Evolutionary conservation across 2,888 invertebrate species (phyloP), one percentile per base, ranked within the genome.

Genomic region (Lepidochrysops patricia): DNA sequence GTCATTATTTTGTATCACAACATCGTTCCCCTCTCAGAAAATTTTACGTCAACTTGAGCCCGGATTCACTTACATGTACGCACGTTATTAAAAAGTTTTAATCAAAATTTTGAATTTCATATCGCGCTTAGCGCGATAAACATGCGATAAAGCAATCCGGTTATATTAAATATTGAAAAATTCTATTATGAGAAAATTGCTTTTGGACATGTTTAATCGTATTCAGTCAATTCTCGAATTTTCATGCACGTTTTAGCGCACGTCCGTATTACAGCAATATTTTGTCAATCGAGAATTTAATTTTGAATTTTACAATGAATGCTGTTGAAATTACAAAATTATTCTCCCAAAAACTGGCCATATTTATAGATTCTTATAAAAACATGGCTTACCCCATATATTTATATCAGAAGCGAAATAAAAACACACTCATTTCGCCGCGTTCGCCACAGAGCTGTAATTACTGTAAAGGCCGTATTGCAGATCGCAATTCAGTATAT

Each of bases 1-100:
- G 75, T 74, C 78, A 79, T 80, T 80, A 82, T 79, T 76, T 70
- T 74, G 77, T 74, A 76, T 74, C 61, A 65, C 61, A 60, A 60
- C 62, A 60, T 64, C 63, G 63, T 61, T 66, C 62, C 58, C 56
- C 58, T 57, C 62, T 61, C 57, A 59, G 49, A 50, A 52, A 52
- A 60, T 58, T 60, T 61, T 52, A 58, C 58, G 58, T 62, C 58
- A 61, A 54, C 48, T 52, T 35, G 15, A 61, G 60, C 48, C 27
- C 12, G 50, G 60, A 48, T 60, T 60, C 54, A 57, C 12, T 32
- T 54, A 57, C 19, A 19, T 54, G 13, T 54, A 54, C 54, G 29
- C 54, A 29, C 29, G 29, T 54, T 29, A 29, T 29, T 29, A 32
- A 54, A 54, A 29, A 19, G 26, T 25, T 50, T 25, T 50, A 50